phyloP scores from a whole-genome alignment of 2,113 vertebrate species.

The Larimichthys polyactis region DNA sequence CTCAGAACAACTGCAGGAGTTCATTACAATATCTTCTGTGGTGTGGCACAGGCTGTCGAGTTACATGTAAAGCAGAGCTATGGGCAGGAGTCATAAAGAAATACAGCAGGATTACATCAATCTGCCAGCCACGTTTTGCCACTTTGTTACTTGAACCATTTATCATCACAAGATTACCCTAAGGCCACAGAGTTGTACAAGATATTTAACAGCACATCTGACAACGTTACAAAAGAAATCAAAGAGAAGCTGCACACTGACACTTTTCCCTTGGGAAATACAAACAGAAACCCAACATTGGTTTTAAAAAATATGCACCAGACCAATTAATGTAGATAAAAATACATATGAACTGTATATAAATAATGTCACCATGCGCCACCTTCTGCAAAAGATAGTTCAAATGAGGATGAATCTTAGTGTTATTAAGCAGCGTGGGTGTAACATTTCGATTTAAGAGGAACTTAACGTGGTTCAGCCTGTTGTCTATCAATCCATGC shows the following conservation, averaged over 20 bases:
- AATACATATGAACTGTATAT: slow-evolving; percentile 32
- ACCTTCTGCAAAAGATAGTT: slow-evolving; percentile 9
- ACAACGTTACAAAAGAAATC: neutral
- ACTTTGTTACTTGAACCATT: slow-evolving; percentile 10
- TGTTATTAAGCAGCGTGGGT: slow-evolving; percentile 29
- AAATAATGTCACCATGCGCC: slow-evolving; percentile 51
- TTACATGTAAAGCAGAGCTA: slow-evolving; percentile 4
- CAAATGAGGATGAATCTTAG: slow-evolving; percentile 11
- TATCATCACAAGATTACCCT: slow-evolving; percentile 1
- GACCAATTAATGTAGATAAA: slow-evolving; percentile 38
- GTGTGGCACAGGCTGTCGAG: neutral
- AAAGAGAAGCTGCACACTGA: slow-evolving; percentile 44
- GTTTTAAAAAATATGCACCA: slow-evolving; percentile 37
- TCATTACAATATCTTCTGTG: neutral
- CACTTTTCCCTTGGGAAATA: slow-evolving; percentile 12
- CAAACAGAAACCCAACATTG: slow-evolving; percentile 42
- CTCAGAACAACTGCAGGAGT: neutral
- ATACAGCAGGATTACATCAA: slow-evolving; percentile 42
- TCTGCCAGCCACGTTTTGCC: neutral
- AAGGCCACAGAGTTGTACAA: slow-evolving; percentile 15
- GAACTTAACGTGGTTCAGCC: neutral
- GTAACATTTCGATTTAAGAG: slow-evolving; percentile 3
- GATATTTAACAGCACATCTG: slow-evolving; percentile 26
- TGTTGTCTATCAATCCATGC: neutral
- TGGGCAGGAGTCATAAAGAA: slow-evolving; percentile 8